Evolutionary conservation across 1,140 invertebrate species (phyloP), one percentile per base, ranked within the genome.

Genomic region (Leucophenga varia): DNA sequence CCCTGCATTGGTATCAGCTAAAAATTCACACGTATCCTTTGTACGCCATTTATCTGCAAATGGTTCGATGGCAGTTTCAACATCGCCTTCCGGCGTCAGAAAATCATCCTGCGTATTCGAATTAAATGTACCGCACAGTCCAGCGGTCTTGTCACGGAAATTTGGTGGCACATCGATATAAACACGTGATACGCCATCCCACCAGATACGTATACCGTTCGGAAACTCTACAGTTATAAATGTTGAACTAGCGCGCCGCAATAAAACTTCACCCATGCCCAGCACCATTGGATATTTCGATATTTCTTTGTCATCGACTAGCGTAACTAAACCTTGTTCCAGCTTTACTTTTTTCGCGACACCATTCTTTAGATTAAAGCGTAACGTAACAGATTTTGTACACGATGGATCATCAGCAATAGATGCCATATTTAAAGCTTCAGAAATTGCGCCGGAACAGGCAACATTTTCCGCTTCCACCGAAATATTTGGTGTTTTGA

Each of bases 31-130:
- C 12, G 80, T 79, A 63, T 90, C 86, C 19, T 81, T 81, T 0
- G 86, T 88, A 72, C 90, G 91, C 91, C 92, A 95, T 59, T 91
- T 91, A 67, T 92, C 90, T 0, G 89, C 90, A 72, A 95, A 95
- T 0, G 86, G 81, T 7, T 84, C 77, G 1, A 84, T 78, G 0
- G 86, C 80, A 34, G 87, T 83, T 64, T 94, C 91, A 0, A 89
- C 72, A 64, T 93, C 90, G 13, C 87, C 87, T 64, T 93, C 87
- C 0, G 87, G 88, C 0, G 92, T 94, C 5, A 90, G 61, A 72
- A 95, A 94, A 72, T 96, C 93, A 65, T 95, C 90, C 57, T 87
- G 87, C 64, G 91, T 90, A 61, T 91, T 93, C 10, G 82, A 77
- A 47, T 89, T 91, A 64, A 91, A 95, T 1, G 90, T 94, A 14